Evolutionary conservation across 2,113 vertebrate species (phyloP).

Genomic region (Labeo catla): DNA sequence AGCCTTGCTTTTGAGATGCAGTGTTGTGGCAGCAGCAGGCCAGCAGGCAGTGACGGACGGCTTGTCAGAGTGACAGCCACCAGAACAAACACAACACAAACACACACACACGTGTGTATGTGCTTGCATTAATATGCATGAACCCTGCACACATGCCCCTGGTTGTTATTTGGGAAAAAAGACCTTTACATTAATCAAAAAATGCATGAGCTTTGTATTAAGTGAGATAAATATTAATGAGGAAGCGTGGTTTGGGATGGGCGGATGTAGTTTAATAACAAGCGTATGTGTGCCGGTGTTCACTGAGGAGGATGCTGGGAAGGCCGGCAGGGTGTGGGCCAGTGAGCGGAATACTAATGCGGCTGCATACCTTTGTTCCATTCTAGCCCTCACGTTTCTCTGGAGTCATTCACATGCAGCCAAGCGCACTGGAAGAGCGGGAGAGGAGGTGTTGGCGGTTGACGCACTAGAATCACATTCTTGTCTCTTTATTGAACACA

Average conservation of each 20-base stretch:
- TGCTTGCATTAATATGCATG: constrained; percentile 58
- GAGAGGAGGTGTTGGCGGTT: constrained; percentile 15
- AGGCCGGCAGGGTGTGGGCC: constrained; percentile 42
- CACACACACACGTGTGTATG: neutral
- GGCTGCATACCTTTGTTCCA: constrained; percentile 41
- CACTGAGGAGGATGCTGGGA: constrained; percentile 46
- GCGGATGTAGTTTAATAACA: constrained; percentile 61
- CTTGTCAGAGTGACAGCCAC: constrained; percentile 41
- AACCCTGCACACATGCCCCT: constrained; percentile 24
- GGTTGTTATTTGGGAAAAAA: constrained; percentile 52
- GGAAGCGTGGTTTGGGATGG: constrained; percentile 38
- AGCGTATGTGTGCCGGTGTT: constrained; percentile 50
- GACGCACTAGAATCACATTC: neutral
- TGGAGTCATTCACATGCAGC: constrained; percentile 4
- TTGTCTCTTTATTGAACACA: neutral
- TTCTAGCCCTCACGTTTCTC: constrained; percentile 29
- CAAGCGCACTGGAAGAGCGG: neutral
- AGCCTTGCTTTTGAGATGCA: neutral
- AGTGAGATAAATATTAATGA: constrained; percentile 68
- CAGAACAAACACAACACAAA: constrained; percentile 27
- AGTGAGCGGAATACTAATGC: constrained; percentile 62
- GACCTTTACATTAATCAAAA: constrained; percentile 64
- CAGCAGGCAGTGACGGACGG: constrained; percentile 19
- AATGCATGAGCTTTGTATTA: constrained; percentile 66
- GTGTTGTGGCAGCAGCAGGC: constrained; percentile 1